Percentiles rank a stretch among this genome's conserved stretches.
Evolutionary conservation across 2,113 vertebrate species (phyloP).

Genomic region (Balaenoptera acutorostrata): DNA sequence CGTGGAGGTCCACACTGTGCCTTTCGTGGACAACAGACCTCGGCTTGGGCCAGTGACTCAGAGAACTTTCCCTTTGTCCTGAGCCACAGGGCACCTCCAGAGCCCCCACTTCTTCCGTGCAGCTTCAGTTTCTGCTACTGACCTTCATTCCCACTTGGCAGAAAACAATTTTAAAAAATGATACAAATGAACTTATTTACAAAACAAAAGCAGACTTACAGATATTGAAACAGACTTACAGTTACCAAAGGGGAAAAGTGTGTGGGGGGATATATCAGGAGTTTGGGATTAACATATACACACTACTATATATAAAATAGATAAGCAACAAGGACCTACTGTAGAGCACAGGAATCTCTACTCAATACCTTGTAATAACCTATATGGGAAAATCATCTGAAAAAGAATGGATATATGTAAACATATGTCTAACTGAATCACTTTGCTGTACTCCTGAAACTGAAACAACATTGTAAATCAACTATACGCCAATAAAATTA

Average conservation of each 20-base stretch:
- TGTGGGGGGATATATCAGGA: background rate
- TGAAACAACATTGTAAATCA: too few relatives aligned
- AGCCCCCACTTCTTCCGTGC: fast-evolving
- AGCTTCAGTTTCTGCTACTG: background rate
- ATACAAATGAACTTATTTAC: background rate
- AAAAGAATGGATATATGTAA: background rate
- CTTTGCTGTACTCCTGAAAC: too few relatives aligned
- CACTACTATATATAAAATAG: background rate
- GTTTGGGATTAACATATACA: background rate
- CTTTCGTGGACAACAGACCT: background rate
- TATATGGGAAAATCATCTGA: fast-evolving
- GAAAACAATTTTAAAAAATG: background rate
- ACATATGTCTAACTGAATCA: too few relatives aligned
- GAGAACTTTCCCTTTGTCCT: background rate
- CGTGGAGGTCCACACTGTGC: fast-evolving
- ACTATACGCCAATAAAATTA: too few relatives aligned
- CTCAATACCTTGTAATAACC: too few relatives aligned
- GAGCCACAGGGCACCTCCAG: fast-evolving
- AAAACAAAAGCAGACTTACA: background rate
- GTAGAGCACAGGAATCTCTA: background rate
- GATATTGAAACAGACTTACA: background rate
- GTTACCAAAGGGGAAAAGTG: background rate
- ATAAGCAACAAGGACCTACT: fast-evolving
- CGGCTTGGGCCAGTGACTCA: fast-evolving
- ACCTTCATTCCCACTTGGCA: background rate